Evolutionary conservation across 1,140 invertebrate species (phyloP).

Genomic region (Arion vulgaris): DNA sequence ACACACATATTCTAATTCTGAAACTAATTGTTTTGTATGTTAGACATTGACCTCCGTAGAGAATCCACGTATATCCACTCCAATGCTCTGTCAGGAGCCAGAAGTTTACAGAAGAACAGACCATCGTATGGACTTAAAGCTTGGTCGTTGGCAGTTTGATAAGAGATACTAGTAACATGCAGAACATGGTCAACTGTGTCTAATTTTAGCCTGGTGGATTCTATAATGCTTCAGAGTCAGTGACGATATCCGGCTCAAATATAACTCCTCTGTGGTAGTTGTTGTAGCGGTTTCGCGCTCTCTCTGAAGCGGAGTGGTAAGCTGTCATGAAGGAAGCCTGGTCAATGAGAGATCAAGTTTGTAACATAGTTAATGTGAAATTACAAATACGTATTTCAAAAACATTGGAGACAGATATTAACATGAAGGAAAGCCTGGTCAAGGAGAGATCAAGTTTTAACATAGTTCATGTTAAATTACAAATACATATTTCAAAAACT

Average conservation of each 20-base stretch:
- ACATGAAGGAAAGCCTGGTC: background rate
- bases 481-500: no score
- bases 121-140: slow-evolving; percentile 17
- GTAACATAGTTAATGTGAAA: background rate
- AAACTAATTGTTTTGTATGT: background rate
- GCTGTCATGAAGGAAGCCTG: slow-evolving; percentile 44
- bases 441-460: no score
- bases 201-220: slow-evolving; percentile 35
- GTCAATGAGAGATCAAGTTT: no score
- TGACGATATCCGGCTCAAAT: slow-evolving; percentile 41
- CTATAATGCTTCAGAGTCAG: slow-evolving; percentile 36
- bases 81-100: slow-evolving; percentile 41
- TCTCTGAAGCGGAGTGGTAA: slow-evolving; percentile 41
- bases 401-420: background rate
- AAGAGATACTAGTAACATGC: slow-evolving; percentile 42
- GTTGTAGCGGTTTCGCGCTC: slow-evolving; percentile 35
- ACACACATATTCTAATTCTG: no score
- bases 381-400: background rate
- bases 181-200: slow-evolving; percentile 22
- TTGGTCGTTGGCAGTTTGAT: slow-evolving; percentile 31
- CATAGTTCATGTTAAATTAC: no score
- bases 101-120: slow-evolving; percentile 43
- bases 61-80: slow-evolving; percentile 51
- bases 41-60: slow-evolving; percentile 9
- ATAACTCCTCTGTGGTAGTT: slow-evolving; percentile 31